Base-by-base conservation (phyloP, 2,888 invertebrate species). In the Acrobeloides nanus region DNA sequence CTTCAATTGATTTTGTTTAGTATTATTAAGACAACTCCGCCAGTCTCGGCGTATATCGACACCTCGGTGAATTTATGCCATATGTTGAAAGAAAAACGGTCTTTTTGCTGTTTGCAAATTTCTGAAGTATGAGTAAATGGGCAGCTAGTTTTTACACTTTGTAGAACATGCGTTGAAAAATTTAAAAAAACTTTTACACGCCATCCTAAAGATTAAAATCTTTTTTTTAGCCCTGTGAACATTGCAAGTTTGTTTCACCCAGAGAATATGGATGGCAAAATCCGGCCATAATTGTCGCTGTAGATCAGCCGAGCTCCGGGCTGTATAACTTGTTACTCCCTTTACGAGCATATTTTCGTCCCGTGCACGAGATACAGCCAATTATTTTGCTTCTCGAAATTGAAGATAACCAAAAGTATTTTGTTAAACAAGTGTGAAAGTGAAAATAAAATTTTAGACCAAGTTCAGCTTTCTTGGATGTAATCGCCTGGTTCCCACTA, bases 251-350 rank as follows among this genome's bases (percentile, higher is more conserved):
- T 75, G 82, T 87, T 55, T 89, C 87, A 74, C 90, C 92, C 40
- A 85, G 88, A 72, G 90, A 93, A 72, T 81, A 81, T 74, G 89
- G 86, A 75, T 95, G 93, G 93, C 87, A 88, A 74, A 95, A 89
- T 76, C 86, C 89, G 76, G 90, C 89, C 23, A 90, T 97, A 59
- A 95, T 97, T 59, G 80, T 95, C 54, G 90, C 92, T 0, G 92
- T 93, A 0, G 95, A 95, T 78, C 89, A 87, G 74, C 92, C 90
- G 42, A 89, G 89, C 51, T 89, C 89, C 76, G 95, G 93, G 63
- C 89, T 95, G 71, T 95, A 93, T 78, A 97, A 95, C 78, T 92
- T 95, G 74, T 89, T 97, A 61, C 89, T 95, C 66, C 93, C 95
- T 4, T 79, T 97, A 63, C 81, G 95, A 68, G 93, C 93, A 32